A percentile compares a stretch with the other conserved stretches of the same genome.
Evolutionary conservation across 1,140 invertebrate genomes (phyloP).

Genomic region (Dendrolimus kikuchii): DNA sequence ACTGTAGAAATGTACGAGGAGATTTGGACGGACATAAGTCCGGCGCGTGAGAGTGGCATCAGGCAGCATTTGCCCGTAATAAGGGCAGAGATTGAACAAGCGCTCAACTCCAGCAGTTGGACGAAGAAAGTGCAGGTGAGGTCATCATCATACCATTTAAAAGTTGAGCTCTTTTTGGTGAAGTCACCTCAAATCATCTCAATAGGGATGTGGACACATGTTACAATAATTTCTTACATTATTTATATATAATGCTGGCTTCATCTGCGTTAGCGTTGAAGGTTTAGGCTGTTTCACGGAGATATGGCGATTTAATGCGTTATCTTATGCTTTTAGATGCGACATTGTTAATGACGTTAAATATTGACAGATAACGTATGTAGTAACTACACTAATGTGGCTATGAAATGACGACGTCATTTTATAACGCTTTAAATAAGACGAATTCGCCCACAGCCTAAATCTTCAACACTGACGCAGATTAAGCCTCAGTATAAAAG

Average conservation of each 20-base stretch:
- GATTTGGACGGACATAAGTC: conserved; percentile 90
- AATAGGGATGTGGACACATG: no score
- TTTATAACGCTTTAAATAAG: background rate
- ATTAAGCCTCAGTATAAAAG: background rate
- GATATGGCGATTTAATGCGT: no score
- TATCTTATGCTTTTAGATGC: no score
- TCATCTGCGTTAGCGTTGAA: no score
- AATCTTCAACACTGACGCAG: no score
- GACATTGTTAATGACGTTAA: no score
- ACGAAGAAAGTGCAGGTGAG: conserved; percentile 84
- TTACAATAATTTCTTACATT: no score
- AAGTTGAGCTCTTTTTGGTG: background rate
- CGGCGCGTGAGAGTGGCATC: conserved; percentile 87
- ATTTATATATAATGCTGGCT: no score
- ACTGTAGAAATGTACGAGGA: conserved; percentile 88
- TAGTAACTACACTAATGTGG: background rate
- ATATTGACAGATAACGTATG: no score
- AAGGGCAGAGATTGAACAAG: conserved; percentile 77
- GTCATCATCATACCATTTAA: conserved; percentile 2
- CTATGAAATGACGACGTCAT: background rate
- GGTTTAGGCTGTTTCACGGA: no score
- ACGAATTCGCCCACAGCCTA: background rate
- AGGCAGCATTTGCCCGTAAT: conserved; percentile 84
- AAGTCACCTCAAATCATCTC: no score
- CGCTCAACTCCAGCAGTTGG: conserved; percentile 88